phyloP scores from a whole-genome alignment of 2,888 invertebrate genomes.

The Pseudococcus jackbeardsleyi region DNA sequence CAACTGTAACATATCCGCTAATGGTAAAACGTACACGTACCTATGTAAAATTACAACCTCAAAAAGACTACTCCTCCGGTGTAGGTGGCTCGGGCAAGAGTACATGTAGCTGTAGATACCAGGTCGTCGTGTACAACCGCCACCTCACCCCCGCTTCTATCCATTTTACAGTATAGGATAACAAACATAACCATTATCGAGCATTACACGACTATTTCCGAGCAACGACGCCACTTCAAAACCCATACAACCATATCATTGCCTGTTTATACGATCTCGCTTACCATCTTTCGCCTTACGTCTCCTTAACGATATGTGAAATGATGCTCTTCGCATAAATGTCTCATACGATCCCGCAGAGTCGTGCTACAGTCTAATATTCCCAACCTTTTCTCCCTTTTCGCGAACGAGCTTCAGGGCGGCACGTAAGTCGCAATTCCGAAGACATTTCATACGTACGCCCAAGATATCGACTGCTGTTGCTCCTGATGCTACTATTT shows the following conservation, averaged over 20 bases:
- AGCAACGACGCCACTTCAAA: slow-evolving; percentile 47
- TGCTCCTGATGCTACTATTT: background rate
- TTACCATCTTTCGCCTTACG: background rate
- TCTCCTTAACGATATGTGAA: slow-evolving; percentile 44
- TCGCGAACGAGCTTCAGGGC: background rate
- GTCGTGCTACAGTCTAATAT: slow-evolving; percentile 44
- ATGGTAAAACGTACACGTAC: background rate
- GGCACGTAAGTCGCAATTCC: background rate
- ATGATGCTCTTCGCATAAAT: slow-evolving; percentile 47
- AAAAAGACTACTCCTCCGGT: background rate
- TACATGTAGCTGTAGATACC: background rate
- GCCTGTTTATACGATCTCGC: slow-evolving; percentile 36
- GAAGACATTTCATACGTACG: slow-evolving; percentile 14
- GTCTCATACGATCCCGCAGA: background rate
- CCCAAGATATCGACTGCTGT: background rate
- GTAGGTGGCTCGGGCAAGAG: background rate
- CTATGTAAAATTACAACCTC: background rate
- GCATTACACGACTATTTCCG: slow-evolving; percentile 37
- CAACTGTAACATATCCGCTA: slow-evolving; percentile 17
- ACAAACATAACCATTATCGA: slow-evolving; percentile 42
- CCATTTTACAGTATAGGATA: background rate
- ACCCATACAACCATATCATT: slow-evolving; percentile 47
- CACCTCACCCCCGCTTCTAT: background rate
- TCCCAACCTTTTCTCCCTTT: background rate
- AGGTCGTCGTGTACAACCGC: background rate